phyloP scores from a whole-genome alignment of 1,140 invertebrate species.

The Lysiphlebus fabarum region DNA sequence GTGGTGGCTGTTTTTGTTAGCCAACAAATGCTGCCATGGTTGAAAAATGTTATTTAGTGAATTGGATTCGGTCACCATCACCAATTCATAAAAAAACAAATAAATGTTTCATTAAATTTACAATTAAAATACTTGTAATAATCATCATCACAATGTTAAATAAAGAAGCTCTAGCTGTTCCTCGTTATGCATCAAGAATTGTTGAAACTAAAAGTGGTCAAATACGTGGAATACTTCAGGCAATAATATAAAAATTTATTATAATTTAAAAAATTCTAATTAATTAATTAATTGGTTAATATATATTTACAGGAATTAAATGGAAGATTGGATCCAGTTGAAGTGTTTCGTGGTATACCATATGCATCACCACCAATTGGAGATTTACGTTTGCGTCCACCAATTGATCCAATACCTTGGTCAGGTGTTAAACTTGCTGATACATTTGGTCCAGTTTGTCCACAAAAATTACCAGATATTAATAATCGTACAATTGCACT shows the following conservation, averaged over 20 bases:
- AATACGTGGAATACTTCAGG: conserved; percentile 59
- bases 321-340: conserved; percentile 74
- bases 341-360: conserved; percentile 77
- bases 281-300: too few relatives aligned
- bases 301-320: conserved; percentile 65
- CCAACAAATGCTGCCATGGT: conserved; percentile 53
- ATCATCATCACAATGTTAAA: conserved; percentile 25
- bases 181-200: conserved; percentile 56
- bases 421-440: conserved; percentile 71
- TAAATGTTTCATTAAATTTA: conserved; percentile 19
- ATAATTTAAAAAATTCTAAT: background rate
- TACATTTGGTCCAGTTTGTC: conserved; percentile 72
- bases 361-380: conserved; percentile 78
- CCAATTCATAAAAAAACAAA: conserved; percentile 30
- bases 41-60: conserved; percentile 50
- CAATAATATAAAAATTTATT: conserved; percentile 20
- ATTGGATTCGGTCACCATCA: conserved; percentile 35
- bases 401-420: conserved; percentile 67
- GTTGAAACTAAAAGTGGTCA: conserved; percentile 62
- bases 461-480: conserved; percentile 71
- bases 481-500: conserved; percentile 68
- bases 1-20: conserved; percentile 40
- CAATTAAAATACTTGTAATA: conserved; percentile 29
- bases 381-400: conserved; percentile 68
- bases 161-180: conserved; percentile 37